phyloP scores from a whole-genome alignment of 2,797 vertebrate genomes.

The Galago senegalensis region DNA sequence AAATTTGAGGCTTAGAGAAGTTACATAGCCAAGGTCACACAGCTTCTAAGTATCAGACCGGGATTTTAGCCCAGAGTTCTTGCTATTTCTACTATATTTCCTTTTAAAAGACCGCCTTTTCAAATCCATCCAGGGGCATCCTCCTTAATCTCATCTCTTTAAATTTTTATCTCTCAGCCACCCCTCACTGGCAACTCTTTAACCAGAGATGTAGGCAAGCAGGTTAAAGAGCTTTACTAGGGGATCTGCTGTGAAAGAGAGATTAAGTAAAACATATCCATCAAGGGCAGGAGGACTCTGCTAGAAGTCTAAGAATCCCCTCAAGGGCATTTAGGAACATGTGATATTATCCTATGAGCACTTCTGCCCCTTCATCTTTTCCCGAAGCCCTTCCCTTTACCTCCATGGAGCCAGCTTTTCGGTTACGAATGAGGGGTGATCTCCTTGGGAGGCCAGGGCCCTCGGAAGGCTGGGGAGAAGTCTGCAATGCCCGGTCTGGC shows the following conservation, averaged over 20 bases:
- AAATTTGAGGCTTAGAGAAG: slow-evolving; percentile 5
- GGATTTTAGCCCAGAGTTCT: slow-evolving; percentile 57
- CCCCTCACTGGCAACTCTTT: slow-evolving; percentile 46
- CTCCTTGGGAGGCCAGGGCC: slow-evolving; percentile 92
- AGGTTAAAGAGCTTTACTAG: background rate
- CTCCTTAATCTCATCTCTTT: slow-evolving; percentile 53
- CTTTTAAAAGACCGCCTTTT: slow-evolving; percentile 63
- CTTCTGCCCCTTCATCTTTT: background rate
- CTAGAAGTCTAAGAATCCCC: slow-evolving; percentile 30
- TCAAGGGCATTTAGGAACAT: slow-evolving; percentile 19
- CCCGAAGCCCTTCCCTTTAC: slow-evolving; percentile 85
- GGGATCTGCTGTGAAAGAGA: slow-evolving; percentile 57
- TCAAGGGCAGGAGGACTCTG: background rate
- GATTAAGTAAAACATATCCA: slow-evolving; percentile 28
- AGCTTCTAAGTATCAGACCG: slow-evolving; percentile 47
- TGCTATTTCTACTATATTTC: slow-evolving; percentile 13
- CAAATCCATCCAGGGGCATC: slow-evolving; percentile 53
- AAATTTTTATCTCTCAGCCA: slow-evolving; percentile 39
- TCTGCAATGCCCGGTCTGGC: slow-evolving; percentile 91
- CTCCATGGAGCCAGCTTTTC: slow-evolving; percentile 99
- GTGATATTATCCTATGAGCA: background rate
- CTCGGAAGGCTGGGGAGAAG: slow-evolving; percentile 90
- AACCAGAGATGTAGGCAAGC: slow-evolving; percentile 38
- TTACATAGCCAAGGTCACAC: slow-evolving; percentile 59
- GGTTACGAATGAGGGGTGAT: slow-evolving; percentile 95